These are phyloP conservation scores for Drosophila nr. medialis DNA, from an alignment of 2,888 invertebrate genomes.

Conservation along the genomic window DNA sequence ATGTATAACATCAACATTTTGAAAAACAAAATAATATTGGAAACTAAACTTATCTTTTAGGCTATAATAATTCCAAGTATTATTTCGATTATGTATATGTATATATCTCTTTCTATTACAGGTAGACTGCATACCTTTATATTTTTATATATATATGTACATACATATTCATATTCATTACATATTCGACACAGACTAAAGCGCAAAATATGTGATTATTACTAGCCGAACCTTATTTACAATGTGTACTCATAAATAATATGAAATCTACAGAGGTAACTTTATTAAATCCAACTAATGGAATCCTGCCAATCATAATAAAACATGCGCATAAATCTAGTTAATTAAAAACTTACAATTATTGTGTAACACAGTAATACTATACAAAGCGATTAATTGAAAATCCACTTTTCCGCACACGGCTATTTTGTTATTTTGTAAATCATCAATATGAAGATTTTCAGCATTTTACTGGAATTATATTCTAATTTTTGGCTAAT, in stretches of 20 bases:
- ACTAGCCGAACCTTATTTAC: background rate
- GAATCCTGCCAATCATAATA: background rate
- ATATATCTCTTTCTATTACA: background rate
- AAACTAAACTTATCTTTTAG: background rate
- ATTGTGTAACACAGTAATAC: background rate
- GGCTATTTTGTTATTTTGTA: background rate
- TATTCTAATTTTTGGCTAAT: background rate
- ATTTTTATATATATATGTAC: background rate
- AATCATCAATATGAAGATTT: background rate
- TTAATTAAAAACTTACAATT: background rate
- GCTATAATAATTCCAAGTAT: background rate
- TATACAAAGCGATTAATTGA: background rate
- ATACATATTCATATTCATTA: background rate
- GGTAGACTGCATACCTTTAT: background rate
- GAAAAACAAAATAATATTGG: background rate
- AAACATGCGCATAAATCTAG: background rate
- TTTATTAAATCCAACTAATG: background rate
- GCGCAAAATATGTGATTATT: background rate
- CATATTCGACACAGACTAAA: background rate
- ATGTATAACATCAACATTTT: background rate
- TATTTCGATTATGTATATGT: background rate
- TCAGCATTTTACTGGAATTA: slow-evolving; percentile 2
- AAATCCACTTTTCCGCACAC: background rate
- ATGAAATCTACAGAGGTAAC: background rate
- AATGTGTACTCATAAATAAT: background rate